These are phyloP conservation scores for Molothrus aeneus DNA, from an alignment of 2,797 vertebrate genomes.

Conservation along the genomic window DNA sequence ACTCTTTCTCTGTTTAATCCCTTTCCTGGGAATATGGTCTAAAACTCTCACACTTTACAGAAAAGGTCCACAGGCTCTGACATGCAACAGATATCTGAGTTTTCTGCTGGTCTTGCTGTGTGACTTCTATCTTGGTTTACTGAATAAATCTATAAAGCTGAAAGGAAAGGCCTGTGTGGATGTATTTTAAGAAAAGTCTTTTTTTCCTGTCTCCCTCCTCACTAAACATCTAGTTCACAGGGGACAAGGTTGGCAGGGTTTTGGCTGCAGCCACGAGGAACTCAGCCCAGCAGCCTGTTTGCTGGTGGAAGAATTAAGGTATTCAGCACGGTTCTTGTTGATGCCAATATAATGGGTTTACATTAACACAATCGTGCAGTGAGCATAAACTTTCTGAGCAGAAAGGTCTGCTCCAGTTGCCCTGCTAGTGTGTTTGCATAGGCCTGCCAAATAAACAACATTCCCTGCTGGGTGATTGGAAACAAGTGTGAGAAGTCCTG, in stretches of 20 bases:
- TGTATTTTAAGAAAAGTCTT: not conserved
- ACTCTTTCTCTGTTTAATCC: constrained; percentile 13
- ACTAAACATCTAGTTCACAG: not conserved
- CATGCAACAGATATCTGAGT: not conserved
- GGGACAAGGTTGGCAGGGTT: not conserved
- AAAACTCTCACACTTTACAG: not conserved
- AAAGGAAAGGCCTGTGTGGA: not conserved
- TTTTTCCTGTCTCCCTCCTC: not conserved
- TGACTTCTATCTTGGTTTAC: not conserved
- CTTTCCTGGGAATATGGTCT: not conserved
- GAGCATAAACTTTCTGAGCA: not conserved
- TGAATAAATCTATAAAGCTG: not conserved
- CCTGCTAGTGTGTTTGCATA: not conserved
- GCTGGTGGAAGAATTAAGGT: not conserved
- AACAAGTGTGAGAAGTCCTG: not conserved
- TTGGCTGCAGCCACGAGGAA: not conserved
- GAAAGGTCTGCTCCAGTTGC: constrained; percentile 4
- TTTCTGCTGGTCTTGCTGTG: not conserved
- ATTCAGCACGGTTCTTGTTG: not conserved
- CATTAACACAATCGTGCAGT: not conserved
- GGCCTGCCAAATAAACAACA: constrained; percentile 15
- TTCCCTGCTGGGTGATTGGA: not conserved
- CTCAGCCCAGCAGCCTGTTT: not conserved
- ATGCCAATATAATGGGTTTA: constrained; percentile 6
- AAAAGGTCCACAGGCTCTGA: not conserved